These are phyloP conservation scores for Mongoloraphidia duomilia DNA, from an alignment of 2,888 invertebrate genomes.

Conservation along the genomic window DNA sequence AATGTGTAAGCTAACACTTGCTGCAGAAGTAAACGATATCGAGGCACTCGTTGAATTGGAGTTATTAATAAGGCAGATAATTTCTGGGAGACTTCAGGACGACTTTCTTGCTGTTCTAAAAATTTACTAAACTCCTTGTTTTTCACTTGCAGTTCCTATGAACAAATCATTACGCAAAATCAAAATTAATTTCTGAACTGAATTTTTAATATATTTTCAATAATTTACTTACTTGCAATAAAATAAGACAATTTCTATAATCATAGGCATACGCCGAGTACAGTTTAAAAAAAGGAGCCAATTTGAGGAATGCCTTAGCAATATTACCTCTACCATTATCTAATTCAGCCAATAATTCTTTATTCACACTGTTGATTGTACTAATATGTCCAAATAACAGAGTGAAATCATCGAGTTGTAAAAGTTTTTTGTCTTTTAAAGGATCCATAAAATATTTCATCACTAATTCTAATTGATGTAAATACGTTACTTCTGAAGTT, in stretches of 20 bases:
- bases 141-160: slow-evolving; percentile 34
- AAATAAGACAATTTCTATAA: slow-evolving; percentile 45
- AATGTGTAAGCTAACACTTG: slow-evolving; percentile 49
- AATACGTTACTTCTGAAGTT: slow-evolving; percentile 52
- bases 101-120: slow-evolving; percentile 45
- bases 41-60: slow-evolving; percentile 64
- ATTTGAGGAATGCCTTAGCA: slow-evolving; percentile 48
- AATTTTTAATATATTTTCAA: neutral
- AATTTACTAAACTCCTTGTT: slow-evolving; percentile 41
- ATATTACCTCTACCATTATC: slow-evolving; percentile 40
- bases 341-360: slow-evolving; percentile 42
- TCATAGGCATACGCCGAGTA: slow-evolving; percentile 66
- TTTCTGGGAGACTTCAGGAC: slow-evolving; percentile 55
- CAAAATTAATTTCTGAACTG: neutral
- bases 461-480: slow-evolving; percentile 48
- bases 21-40: slow-evolving; percentile 56
- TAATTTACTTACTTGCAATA: slow-evolving; percentile 37
- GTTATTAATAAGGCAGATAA: slow-evolving; percentile 58
- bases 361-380: slow-evolving; percentile 47
- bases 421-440: slow-evolving; percentile 33
- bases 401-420: slow-evolving; percentile 34
- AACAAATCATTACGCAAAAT: slow-evolving; percentile 9
- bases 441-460: slow-evolving; percentile 49
- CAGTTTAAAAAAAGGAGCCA: slow-evolving; percentile 63
- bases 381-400: slow-evolving; percentile 48